Evolutionary conservation across 1,140 invertebrate species (phyloP).

Genomic region (Paraescarpia echinospica): DNA sequence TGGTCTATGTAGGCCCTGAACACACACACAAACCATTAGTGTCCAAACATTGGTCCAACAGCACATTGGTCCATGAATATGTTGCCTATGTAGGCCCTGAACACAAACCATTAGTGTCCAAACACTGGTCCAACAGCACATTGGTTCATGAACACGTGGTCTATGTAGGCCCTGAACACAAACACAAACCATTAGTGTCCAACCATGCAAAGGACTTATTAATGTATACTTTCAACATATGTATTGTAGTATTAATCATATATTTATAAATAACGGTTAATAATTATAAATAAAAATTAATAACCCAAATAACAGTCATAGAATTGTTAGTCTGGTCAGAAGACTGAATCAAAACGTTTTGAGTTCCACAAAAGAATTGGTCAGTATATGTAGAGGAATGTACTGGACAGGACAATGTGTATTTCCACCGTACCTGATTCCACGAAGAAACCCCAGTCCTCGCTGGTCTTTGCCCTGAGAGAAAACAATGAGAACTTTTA

Average conservation of each 20-base stretch:
- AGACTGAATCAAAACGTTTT: too few relatives aligned
- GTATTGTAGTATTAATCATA: too few relatives aligned
- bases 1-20: neutral
- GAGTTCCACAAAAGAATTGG: too few relatives aligned
- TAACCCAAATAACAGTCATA: neutral
- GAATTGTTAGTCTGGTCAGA: too few relatives aligned
- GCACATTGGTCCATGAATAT: too few relatives aligned
- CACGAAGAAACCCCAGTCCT: slow-evolving; percentile 31
- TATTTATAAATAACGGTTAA: neutral
- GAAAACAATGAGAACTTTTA: slow-evolving; percentile 24
- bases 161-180: neutral
- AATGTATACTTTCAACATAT: too few relatives aligned
- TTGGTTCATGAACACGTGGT: too few relatives aligned
- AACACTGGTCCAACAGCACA: too few relatives aligned
- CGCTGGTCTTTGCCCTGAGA: slow-evolving; percentile 42
- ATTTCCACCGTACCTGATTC: neutral
- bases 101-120: neutral
- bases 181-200: neutral
- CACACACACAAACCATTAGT: neutral
- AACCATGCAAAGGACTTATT: too few relatives aligned
- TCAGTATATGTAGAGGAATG: neutral
- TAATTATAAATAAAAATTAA: slow-evolving; percentile 8
- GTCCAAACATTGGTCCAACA: neutral
- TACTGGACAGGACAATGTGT: neutral
- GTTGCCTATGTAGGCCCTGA: neutral